Base-by-base conservation (phyloP, 2,113 vertebrate genomes). In the Labeo catla region DNA sequence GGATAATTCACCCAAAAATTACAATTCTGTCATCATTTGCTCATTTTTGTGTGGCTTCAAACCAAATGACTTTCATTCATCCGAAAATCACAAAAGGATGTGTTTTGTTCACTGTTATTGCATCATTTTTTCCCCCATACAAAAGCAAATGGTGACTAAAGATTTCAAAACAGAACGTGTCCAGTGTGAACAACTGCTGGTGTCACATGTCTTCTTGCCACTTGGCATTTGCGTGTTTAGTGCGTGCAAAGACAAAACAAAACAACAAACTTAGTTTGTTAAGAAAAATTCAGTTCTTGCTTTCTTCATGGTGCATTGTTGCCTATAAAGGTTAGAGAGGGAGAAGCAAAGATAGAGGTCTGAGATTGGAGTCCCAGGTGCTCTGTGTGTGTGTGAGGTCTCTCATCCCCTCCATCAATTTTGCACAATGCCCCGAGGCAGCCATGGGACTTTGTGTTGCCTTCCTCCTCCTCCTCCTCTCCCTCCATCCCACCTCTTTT, bases 401-500 rank as follows among this genome's bases (percentile, higher is more conserved):
- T 88, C 83, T 87, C 89, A 90, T 87, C 89, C 79, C 57, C 86
- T 83, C 84, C 87, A 90, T 90, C 85, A 87, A 91, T 89, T 88
- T 88, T 89, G 87, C 84, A 89, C 86, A 61, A 73, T 79, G 83
- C 87, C 88, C 86, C 12, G 72, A 80, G 88, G 90, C 87, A 52
- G 76, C 84, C n/a, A 34, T 76, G 85, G 87, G 87, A 85, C 87
- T 85, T 77, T 74, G 65, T 52, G 59, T 52, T 84, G 9, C 50
- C 84, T 76, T 63, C 49, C 54, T 81, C 77, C 28, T 28, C 77
- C 28, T 28, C 28, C 59, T 74, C 65, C 47, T 85, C 65, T 76
- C 63, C 78, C 78, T 85, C 54, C 76, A 23, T 87, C 73, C 34
- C 10, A 74, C 76, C 92, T 89, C 87, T 86, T 92, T 89, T 91